Conservation (phyloP, 2,797 vertebrate genomes). For the Anolis apletophallus region DNA sequence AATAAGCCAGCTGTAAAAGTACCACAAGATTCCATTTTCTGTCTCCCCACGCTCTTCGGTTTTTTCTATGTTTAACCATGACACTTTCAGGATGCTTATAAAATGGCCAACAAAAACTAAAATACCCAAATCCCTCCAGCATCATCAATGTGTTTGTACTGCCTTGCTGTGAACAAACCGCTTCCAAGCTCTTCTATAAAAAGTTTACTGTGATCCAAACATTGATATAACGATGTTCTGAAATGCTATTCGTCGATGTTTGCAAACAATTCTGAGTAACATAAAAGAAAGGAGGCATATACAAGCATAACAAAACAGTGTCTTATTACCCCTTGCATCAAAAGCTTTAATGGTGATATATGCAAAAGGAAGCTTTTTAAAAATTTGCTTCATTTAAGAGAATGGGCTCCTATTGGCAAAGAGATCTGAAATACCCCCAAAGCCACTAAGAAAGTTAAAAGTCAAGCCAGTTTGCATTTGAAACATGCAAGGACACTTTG, state of each 20-base stretch:
- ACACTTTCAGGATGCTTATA: neutral
- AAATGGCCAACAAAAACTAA: neutral
- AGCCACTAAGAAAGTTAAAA: neutral
- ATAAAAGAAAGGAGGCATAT: conserved; percentile 47
- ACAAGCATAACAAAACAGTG: neutral
- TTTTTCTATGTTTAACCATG: neutral
- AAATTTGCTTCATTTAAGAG: neutral
- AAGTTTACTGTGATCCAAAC: conserved; percentile 27
- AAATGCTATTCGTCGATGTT: conserved; percentile 54
- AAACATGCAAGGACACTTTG: neutral
- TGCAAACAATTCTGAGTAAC: conserved; percentile 56
- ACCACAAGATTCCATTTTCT: neutral
- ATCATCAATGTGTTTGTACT: neutral
- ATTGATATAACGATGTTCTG: conserved; percentile 19
- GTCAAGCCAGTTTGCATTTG: conserved; percentile 7
- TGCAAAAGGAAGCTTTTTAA: conserved; percentile 29
- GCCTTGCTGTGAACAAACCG: neutral
- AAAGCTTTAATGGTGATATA: conserved; percentile 10
- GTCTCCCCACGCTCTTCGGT: too few relatives aligned
- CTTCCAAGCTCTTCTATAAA: conserved; percentile 4
- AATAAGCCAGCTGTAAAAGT: too few relatives aligned
- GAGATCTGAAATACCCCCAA: conserved; percentile 24
- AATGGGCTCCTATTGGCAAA: conserved; percentile 7
- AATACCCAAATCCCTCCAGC: conserved; percentile 13
- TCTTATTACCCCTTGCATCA: conserved; percentile 5